Evolutionary conservation across 1,140 invertebrate species (phyloP), one percentile per base, ranked within the genome.

Genomic region (Bombus waltoni): DNA sequence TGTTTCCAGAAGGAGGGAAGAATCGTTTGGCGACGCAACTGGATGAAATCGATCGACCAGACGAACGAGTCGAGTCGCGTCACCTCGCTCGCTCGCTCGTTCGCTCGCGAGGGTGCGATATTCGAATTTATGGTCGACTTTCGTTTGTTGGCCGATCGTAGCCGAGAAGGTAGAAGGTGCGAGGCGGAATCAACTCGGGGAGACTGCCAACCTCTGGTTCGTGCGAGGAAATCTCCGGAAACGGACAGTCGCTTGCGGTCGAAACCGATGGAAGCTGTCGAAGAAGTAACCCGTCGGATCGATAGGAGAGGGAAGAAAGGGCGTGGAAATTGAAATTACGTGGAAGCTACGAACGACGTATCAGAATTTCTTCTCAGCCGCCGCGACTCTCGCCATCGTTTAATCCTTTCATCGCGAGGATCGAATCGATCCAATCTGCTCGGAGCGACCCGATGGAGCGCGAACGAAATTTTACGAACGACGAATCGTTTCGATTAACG

Each of bases 221-320:
- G 25, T 11, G 25, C 40, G 35, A 47, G 35, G 38, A 40, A 71
- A 10, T 40, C 35, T 71, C 28, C 38, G 22, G 71, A 57, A 80
- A 71, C 35, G 25, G 28, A 80, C 66, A 57, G 44, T 71, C 40
- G n/a, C 25, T 80, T 80, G 47, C 66, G 47, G 25, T 81, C 47
- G 32, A 5, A 57, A 40, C 47, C 35, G 57, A 57, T 70, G n/a
- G 25, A 71, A 32, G 40, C 25, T 13, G 13, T 13, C 6, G 15
- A 47, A 53, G 47, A 47, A 47, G n/a, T 47, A 35, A 72, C 28
- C 35, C 1, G 38, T 81, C 13, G 10, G 2, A n/a, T 42, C 5
- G 25, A 38, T 32, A 57, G 25, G 22, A 44, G 18, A 42, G 6
- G 2, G 32, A 22, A 13, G 53, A 22, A n/a, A 11, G 11, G 15